phyloP scores from a whole-genome alignment of 2,888 invertebrate genomes.

The Philopedon plagiatum region DNA sequence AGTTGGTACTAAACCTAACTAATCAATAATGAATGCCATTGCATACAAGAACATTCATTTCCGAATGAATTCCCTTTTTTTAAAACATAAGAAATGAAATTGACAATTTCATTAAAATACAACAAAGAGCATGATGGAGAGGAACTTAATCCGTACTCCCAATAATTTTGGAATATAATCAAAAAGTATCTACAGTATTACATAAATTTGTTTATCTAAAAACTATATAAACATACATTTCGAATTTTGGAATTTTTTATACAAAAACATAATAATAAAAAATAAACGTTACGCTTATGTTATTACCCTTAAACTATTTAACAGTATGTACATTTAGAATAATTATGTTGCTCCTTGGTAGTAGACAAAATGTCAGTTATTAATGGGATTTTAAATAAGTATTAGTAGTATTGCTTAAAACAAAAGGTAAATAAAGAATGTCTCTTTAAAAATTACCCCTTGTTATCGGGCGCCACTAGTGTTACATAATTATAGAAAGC shows the following conservation, averaged over 20 bases:
- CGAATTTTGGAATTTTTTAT: constrained; percentile 56
- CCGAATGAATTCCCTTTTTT: constrained; percentile 56
- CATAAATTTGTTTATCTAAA: constrained; percentile 61
- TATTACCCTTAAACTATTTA: constrained; percentile 65
- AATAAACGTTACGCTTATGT: constrained; percentile 41
- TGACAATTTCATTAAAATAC: constrained; percentile 33
- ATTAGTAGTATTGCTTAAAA: too few species aligned
- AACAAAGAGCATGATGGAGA: constrained; percentile 55
- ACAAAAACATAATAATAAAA: constrained; percentile 47
- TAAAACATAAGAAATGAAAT: constrained; percentile 60
- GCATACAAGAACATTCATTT: constrained; percentile 30
- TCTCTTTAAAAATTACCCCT: too few species aligned
- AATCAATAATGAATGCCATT: constrained; percentile 49
- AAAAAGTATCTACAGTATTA: constrained; percentile 61
- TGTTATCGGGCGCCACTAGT: too few species aligned
- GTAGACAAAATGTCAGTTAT: constrained; percentile 10
- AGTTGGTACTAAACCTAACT: constrained; percentile 61
- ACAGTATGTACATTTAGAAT: constrained; percentile 75
- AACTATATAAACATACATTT: constrained; percentile 62
- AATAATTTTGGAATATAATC: constrained; percentile 60
- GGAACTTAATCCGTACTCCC: constrained; percentile 70
- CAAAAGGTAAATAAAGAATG: too few species aligned
- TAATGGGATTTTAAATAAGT: constrained; percentile 6
- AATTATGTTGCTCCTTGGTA: constrained; percentile 62
- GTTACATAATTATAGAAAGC: too few species aligned